Percentiles rank a stretch among this genome's conserved stretches.
Conservation (phyloP, 2,888 invertebrate species). For the Trichogramma dendrolimi region DNA sequence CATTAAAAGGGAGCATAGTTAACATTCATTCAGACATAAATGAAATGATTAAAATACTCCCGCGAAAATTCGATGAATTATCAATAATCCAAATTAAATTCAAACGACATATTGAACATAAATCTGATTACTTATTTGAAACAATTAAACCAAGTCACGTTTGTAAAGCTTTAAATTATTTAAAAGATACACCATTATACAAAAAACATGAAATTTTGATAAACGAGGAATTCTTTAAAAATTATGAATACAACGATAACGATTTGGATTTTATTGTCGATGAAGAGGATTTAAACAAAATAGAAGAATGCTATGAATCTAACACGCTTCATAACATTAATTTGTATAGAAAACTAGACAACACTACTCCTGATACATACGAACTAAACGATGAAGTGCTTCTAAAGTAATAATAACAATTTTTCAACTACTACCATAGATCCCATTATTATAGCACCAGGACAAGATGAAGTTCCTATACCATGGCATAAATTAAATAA, state of each 20-base stretch:
- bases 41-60: conserved; percentile 21
- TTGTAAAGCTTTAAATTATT: conserved; percentile 22
- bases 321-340: not conserved
- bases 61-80: conserved; percentile 32
- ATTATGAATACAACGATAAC: conserved; percentile 14
- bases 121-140: conserved; percentile 38
- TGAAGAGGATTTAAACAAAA: conserved; percentile 13
- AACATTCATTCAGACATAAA: conserved; percentile 28
- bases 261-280: conserved; percentile 21
- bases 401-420: conserved; percentile 28
- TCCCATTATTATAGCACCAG: conserved; percentile 32
- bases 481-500: conserved; percentile 31
- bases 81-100: conserved; percentile 37
- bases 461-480: conserved; percentile 34
- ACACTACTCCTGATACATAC: conserved; percentile 16
- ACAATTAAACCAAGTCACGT: conserved; percentile 33
- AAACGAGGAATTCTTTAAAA: conserved; percentile 19
- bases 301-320: not conserved
- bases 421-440: conserved; percentile 10
- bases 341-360: conserved; percentile 6
- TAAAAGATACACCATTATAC: conserved; percentile 17
- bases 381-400: conserved; percentile 29
- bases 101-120: conserved; percentile 36
- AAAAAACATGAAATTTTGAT: conserved; percentile 18
- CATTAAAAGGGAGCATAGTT: conserved; percentile 39